Evolutionary conservation across 2,888 invertebrate genomes (phyloP), one percentile per base, ranked within the genome.

Genomic region (Drosophila basisetae): DNA sequence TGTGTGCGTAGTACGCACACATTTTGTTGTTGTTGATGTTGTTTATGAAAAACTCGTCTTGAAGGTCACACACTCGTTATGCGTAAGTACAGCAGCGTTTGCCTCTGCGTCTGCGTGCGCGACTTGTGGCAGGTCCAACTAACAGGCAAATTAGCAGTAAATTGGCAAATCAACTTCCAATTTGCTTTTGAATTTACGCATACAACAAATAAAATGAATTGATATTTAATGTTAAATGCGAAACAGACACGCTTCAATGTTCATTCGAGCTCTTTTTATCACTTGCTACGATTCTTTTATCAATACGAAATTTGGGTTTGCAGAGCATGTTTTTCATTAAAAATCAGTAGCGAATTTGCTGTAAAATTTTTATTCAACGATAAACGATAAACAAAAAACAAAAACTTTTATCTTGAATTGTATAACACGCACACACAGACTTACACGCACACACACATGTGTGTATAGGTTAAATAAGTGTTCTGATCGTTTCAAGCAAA

Each of bases 1-100:
- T n/a, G 31, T 56, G 69, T 69, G 71, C 76, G 73, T 60, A 80
- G 59, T 81, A 62, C 70, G 74, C 75, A 80, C 75, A 75, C 65
- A 69, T 70, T 43, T 68, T 69, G 66, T 59, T 75, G 50, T 67
- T 69, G 62, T 70, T 73, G 68, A 77, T 84, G 82, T 71, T 85
- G 69, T 81, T 78, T 77, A 88, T 78, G 66, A 63, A 76, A 78
- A 83, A 81, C 82, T 83, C 62, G 83, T 81, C 75, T 70, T 87
- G 85, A 88, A 85, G 88, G 88, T 88, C 88, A 88, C 80, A 54
- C 79, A 73, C 65, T 60, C 69, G 61, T 30, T 59, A 75, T 52
- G 84, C 86, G 78, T 86, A 86, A 83, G 84, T 84, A 86, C 84
- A 86, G 84, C 82, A 79, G 62, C 66, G 76, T 66, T 43, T 53